Base-by-base conservation (phyloP, 2,113 vertebrate genomes). In the Mus pahari region DNA sequence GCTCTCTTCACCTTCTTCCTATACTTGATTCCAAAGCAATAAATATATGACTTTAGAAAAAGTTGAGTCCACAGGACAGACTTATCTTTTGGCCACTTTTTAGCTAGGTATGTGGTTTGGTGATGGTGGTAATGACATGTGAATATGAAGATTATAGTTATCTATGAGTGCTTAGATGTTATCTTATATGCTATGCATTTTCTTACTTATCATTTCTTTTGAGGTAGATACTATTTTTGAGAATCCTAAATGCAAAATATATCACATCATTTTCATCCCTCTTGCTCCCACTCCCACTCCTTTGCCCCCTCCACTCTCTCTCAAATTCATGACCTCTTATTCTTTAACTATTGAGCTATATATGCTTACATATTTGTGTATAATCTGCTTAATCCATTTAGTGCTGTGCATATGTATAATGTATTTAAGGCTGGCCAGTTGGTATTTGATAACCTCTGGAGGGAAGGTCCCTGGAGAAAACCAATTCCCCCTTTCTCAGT, bases 111-210 rank as follows among this genome's bases (percentile, higher is more conserved):
- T 87, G 55, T 96, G 62, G 12, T 89, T 91, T 96, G 86, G 86
- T 91, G 94, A 94, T 90, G 75, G 78, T 86, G 24, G 9, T 78
- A 74, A 70, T 95, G 62, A 91, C 68, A 95, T 95, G 74, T 93
- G 28, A 87, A 90, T 83, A 26, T 88, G 50, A 92, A 68, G 5
- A 90, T 87, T 86, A 50, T 94, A 95, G 36, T 64, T 87, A 66
- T 83, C 77, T 93, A 70, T 83, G 45, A 95, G 53, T 91, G 31
- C 55, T 82, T 91, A 26, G 77, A n/a, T 79, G 79, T 62, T 92
- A 19, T 58, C 55, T 68, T 92, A 91, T 94, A 33, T 89, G 45
- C 60, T 86, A 7, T 78, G 45, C 39, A 82, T 94, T 83, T 77
- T 96, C 78, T 94, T 55, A 36, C 33, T 36, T 68, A 93, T 55